A percentile compares a stretch with the other conserved stretches of the same genome.
phyloP scores from a whole-genome alignment of 1,140 invertebrate species.

The Physella acuta region DNA sequence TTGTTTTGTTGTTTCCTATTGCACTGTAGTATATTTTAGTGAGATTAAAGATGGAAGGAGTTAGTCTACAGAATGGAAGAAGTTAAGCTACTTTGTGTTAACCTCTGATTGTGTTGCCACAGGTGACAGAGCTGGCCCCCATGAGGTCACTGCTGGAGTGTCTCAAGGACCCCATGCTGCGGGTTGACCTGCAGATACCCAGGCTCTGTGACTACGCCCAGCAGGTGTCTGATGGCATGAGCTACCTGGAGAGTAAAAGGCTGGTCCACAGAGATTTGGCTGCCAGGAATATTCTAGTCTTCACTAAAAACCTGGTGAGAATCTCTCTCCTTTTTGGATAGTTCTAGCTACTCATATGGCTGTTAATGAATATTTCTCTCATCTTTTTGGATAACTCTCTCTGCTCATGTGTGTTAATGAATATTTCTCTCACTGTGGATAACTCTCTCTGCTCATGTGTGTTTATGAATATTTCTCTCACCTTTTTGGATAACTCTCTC shows the following conservation, averaged over 20 bases:
- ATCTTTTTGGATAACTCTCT: too few species aligned
- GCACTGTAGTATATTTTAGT: too few species aligned
- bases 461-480: too few species aligned
- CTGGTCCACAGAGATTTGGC: conserved; percentile 94
- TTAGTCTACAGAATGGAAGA: too few species aligned
- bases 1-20: too few species aligned
- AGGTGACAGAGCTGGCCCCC: conserved; percentile 93
- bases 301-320: conserved; percentile 83
- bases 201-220: conserved; percentile 76
- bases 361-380: too few species aligned
- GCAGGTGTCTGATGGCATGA: conserved; percentile 96
- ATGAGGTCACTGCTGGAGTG: conserved; percentile 92
- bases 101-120: conserved; percentile 27
- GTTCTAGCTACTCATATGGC: not conserved
- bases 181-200: conserved; percentile 82
- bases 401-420: too few species aligned
- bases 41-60: too few species aligned
- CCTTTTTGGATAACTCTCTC: too few species aligned
- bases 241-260: conserved; percentile 89
- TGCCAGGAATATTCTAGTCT: conserved; percentile 92
- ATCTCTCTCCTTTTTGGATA: not conserved
- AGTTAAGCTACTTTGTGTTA: too few species aligned
- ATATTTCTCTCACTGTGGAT: too few species aligned
- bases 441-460: too few species aligned
- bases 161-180: conserved; percentile 85